phyloP scores from a whole-genome alignment of 2,113 vertebrate genomes.

The Terrapene triunguis region DNA sequence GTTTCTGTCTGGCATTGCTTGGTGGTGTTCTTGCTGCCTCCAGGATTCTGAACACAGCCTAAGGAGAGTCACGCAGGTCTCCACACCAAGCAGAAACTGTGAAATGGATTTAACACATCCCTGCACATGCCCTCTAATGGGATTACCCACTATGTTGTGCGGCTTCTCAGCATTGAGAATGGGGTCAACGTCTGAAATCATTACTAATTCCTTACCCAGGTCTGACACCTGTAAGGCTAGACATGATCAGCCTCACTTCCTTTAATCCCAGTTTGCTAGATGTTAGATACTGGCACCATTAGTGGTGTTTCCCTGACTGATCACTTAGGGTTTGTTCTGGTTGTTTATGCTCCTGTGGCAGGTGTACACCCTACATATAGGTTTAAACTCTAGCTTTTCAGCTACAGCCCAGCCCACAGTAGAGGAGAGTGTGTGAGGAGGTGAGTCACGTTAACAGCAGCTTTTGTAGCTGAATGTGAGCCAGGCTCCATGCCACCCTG shows the following conservation, averaged over 20 bases:
- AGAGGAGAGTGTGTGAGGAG: rapidly evolving
- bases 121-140: background rate
- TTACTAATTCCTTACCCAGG: background rate
- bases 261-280: background rate
- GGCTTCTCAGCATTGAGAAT: background rate
- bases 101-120: background rate
- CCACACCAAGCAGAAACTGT: background rate
- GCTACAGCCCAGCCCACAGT: background rate
- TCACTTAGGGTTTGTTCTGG: background rate
- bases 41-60: background rate
- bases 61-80: background rate
- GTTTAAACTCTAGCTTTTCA: background rate
- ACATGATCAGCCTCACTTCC: background rate
- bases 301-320: background rate
- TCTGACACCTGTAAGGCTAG: background rate
- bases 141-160: background rate
- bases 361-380: background rate
- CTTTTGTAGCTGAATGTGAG: background rate
- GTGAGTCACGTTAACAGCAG: background rate
- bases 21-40: background rate
- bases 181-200: background rate
- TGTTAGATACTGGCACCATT: background rate
- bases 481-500: background rate
- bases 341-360: background rate
- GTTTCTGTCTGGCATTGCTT: background rate